phyloP scores from a whole-genome alignment of 2,113 vertebrate genomes.

The Scolopax mira region DNA sequence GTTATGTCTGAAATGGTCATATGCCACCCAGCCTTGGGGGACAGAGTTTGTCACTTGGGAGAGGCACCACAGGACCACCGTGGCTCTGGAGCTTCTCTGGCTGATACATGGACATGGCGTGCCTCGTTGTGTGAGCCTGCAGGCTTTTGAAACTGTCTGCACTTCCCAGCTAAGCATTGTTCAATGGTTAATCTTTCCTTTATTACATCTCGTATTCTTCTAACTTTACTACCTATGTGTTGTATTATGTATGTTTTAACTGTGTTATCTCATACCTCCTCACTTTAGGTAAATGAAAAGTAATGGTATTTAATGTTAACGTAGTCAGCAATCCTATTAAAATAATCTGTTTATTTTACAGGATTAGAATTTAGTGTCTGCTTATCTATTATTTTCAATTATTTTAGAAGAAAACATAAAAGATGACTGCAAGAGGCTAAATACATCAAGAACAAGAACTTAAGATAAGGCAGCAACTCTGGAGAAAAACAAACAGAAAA shows the following conservation, averaged over 20 bases:
- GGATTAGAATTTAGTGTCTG: background rate
- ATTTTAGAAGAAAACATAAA: background rate
- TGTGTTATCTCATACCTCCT: background rate
- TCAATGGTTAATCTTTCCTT: background rate
- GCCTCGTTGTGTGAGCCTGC: background rate
- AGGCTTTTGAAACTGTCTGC: background rate
- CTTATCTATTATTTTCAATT: background rate
- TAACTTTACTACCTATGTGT: background rate
- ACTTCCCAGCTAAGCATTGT: background rate
- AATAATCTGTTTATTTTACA: background rate
- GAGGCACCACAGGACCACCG: fast-evolving
- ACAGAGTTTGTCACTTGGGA: background rate
- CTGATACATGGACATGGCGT: background rate
- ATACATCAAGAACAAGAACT: background rate
- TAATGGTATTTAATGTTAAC: background rate
- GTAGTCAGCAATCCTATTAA: background rate
- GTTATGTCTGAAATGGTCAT: background rate
- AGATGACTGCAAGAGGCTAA: background rate
- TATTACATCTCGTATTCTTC: background rate
- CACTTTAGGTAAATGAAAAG: background rate
- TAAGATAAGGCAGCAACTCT: background rate
- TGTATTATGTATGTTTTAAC: background rate
- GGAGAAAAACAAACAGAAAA: background rate
- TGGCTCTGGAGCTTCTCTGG: background rate
- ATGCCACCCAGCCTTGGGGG: fast-evolving